These are phyloP conservation scores for Scaptomyza hsui DNA, from an alignment of 1,140 invertebrate species.

Conservation along the genomic window DNA sequence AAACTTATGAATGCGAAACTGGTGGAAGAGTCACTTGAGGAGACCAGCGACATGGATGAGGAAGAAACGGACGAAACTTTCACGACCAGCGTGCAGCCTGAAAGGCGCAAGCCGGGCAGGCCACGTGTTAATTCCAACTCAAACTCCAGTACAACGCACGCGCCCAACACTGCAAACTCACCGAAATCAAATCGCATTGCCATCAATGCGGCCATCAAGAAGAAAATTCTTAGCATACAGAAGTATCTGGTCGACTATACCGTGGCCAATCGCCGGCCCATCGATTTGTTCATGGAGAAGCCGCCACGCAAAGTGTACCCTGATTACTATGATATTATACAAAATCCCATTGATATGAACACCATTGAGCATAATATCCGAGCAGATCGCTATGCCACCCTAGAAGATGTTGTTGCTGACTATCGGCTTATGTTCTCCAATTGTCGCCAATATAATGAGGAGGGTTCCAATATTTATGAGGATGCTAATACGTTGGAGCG, in stretches of 20 bases:
- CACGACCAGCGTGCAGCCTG: conserved; percentile 45
- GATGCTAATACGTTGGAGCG: conserved; percentile 95
- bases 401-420: conserved; percentile 87
- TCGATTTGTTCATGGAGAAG: conserved; percentile 97
- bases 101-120: conserved; percentile 80
- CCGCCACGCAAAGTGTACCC: conserved; percentile 98
- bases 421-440: conserved; percentile 96
- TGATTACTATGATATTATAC: conserved; percentile 97
- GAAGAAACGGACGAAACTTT: conserved; percentile 66
- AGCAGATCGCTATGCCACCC: conserved; percentile 86
- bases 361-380: conserved; percentile 97
- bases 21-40: conserved; percentile 76
- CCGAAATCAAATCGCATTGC: conserved; percentile 77
- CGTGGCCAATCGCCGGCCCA: conserved; percentile 92
- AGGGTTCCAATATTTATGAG: conserved; percentile 96
- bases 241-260: conserved; percentile 91
- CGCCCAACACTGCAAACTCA: conserved; percentile 58
- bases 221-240: conserved; percentile 89
- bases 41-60: conserved; percentile 75
- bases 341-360: conserved; percentile 97
- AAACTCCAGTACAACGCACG: conserved; percentile 84
- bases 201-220: conserved; percentile 86
- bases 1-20: conserved; percentile 82
- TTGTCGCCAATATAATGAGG: conserved; percentile 98
- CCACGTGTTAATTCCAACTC: conserved; percentile 84